These are phyloP conservation scores for Ceratina japonica DNA, from an alignment of 1,140 invertebrate species.

Conservation along the genomic window DNA sequence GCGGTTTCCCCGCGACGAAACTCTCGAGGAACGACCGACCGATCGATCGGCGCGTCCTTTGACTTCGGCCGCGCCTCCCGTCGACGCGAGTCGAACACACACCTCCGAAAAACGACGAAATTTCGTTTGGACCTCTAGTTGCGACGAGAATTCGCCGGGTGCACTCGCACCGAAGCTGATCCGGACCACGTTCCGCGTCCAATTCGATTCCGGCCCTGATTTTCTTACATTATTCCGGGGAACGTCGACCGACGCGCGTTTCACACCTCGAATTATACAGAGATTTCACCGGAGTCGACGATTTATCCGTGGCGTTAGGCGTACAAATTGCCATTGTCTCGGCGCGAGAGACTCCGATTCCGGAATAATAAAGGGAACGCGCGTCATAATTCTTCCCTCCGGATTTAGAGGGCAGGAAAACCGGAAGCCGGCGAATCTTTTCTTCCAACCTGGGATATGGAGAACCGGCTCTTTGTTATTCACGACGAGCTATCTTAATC, in stretches of 20 bases:
- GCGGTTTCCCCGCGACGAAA: not conserved
- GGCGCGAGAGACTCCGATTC: not conserved
- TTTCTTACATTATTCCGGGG: too few relatives aligned
- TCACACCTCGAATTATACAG: not conserved
- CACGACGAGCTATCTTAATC: constrained; percentile 23
- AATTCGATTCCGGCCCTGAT: too few relatives aligned
- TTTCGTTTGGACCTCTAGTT: too few relatives aligned
- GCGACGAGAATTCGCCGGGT: too few relatives aligned
- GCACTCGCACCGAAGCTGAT: too few relatives aligned
- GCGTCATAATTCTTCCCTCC: constrained; percentile 3
- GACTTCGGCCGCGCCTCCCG: not conserved
- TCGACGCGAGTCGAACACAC: too few relatives aligned
- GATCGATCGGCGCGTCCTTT: not conserved
- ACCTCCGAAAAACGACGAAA: too few relatives aligned
- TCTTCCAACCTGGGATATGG: not conserved
- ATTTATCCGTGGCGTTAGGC: not conserved
- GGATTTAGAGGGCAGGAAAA: not conserved
- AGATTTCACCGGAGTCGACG: too few relatives aligned
- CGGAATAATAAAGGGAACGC: constrained; percentile 7
- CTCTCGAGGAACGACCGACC: too few relatives aligned
- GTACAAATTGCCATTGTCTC: constrained; percentile 29
- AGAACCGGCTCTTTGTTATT: constrained; percentile 5
- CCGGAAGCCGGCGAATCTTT: not conserved
- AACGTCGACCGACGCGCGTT: too few relatives aligned
- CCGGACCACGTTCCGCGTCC: too few relatives aligned